A percentile compares a stretch with the other conserved stretches of the same genome.
phyloP scores from a whole-genome alignment of 2,113 vertebrate genomes.

The Marmota monax region DNA sequence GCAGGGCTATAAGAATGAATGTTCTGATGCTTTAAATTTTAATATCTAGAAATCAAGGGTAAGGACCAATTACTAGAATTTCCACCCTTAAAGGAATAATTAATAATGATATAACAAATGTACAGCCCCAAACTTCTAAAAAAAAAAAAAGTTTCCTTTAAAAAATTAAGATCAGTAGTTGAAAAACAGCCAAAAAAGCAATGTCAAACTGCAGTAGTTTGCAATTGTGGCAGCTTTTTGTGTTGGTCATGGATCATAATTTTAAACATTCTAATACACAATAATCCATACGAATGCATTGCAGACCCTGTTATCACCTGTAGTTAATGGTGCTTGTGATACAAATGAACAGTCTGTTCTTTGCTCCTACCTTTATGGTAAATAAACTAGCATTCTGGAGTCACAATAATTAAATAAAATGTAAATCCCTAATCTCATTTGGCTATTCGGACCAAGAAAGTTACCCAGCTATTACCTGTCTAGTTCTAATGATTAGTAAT shows the following conservation, averaged over 20 bases:
- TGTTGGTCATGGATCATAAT: slow-evolving; percentile 74
- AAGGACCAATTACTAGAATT: slow-evolving; percentile 93
- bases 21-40: slow-evolving; percentile 95
- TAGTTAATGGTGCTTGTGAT: slow-evolving; percentile 85
- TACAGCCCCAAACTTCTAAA: slow-evolving; percentile 85
- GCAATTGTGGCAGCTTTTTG: slow-evolving; percentile 68
- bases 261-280: slow-evolving; percentile 76
- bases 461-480: slow-evolving; percentile 92
- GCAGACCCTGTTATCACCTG: slow-evolving; percentile 87
- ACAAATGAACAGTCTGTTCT: slow-evolving; percentile 84
- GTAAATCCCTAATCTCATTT: slow-evolving; percentile 92
- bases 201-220: slow-evolving; percentile 49
- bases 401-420: slow-evolving; percentile 90
- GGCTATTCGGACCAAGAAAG: slow-evolving; percentile 89
- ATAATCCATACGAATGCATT: slow-evolving; percentile 78
- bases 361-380: slow-evolving; percentile 90
- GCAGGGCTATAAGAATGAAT: slow-evolving; percentile 94
- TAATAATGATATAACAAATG: slow-evolving; percentile 92
- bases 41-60: slow-evolving; percentile 94
- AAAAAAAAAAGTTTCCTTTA: slow-evolving; percentile 86
- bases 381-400: slow-evolving; percentile 88
- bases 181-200: slow-evolving; percentile 80
- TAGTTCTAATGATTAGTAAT: slow-evolving; percentile 91
- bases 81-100: slow-evolving; percentile 93
- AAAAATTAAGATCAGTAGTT: slow-evolving; percentile 87